Evolutionary conservation across 2,797 vertebrate species (phyloP).

Genomic region (Onychomys arenicola): DNA sequence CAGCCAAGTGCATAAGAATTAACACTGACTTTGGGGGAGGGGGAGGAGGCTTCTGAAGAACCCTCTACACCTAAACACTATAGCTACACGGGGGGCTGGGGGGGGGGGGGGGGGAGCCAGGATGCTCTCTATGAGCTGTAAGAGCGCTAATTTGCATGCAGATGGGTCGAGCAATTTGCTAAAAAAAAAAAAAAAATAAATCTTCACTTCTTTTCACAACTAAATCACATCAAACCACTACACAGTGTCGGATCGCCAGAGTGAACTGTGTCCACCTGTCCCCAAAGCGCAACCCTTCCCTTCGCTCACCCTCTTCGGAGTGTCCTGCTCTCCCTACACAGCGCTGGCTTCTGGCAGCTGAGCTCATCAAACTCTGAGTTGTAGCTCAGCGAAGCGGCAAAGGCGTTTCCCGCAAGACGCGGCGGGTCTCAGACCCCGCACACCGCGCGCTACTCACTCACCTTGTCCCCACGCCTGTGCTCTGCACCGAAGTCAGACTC

Average conservation of each 20-base stretch:
- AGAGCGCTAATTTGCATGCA: not conserved
- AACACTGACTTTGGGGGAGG: not conserved
- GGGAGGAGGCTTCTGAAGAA: not conserved
- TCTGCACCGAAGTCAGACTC: not conserved
- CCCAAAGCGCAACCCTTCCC: not conserved
- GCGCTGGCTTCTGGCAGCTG: not conserved
- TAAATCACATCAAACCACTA: not conserved
- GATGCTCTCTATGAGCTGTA: not conserved
- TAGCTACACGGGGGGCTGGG: not conserved
- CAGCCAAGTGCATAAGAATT: not conserved
- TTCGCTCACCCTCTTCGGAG: not conserved
- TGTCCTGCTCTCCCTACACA: conserved; percentile 6
- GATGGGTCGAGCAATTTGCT: not conserved
- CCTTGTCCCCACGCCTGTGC: not conserved
- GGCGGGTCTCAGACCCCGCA: not conserved
- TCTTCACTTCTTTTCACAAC: not conserved
- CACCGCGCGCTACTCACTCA: not conserved
- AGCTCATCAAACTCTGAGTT: conserved; percentile 17
- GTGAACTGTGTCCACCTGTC: not conserved
- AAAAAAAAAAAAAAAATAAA: not conserved
- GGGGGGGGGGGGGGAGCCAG: not conserved
- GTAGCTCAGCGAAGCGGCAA: not conserved
- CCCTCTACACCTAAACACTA: not conserved
- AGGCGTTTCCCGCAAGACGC: not conserved
- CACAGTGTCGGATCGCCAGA: not conserved